Evolutionary conservation across 2,797 vertebrate species (phyloP).

Genomic region (Tadarida brasiliensis): DNA sequence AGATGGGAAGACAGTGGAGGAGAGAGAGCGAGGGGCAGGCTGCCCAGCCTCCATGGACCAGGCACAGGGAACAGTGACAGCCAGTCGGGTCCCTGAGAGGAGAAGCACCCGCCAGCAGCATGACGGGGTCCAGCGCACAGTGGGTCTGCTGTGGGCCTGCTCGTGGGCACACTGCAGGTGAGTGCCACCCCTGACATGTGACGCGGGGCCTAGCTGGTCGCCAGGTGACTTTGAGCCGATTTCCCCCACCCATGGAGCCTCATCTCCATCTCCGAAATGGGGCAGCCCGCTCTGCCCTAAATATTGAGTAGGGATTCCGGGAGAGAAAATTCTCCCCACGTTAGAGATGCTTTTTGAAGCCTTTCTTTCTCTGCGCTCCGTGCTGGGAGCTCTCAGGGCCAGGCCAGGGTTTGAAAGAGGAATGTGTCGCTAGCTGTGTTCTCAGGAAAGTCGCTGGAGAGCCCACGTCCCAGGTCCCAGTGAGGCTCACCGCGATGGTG

Average conservation of each 20-base stretch:
- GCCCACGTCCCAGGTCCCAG: background rate
- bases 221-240: background rate
- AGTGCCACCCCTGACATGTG: background rate
- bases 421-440: background rate
- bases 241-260: background rate
- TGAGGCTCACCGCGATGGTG: background rate
- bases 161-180: fast-evolving
- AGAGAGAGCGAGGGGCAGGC: background rate
- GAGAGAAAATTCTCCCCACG: background rate
- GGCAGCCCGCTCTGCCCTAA: background rate
- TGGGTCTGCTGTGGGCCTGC: background rate
- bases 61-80: background rate
- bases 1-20: background rate
- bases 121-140: background rate
- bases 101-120: fast-evolving
- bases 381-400: background rate
- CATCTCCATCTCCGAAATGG: background rate
- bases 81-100: background rate
- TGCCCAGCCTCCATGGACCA: background rate
- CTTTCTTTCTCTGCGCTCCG: background rate
- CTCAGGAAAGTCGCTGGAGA: fast-evolving
- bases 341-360: background rate
- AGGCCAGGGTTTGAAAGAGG: background rate
- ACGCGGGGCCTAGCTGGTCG: background rate
- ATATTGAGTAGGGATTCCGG: background rate